Base-by-base conservation (phyloP, 2,797 vertebrate genomes). In the Rhabdomys pumilio region DNA sequence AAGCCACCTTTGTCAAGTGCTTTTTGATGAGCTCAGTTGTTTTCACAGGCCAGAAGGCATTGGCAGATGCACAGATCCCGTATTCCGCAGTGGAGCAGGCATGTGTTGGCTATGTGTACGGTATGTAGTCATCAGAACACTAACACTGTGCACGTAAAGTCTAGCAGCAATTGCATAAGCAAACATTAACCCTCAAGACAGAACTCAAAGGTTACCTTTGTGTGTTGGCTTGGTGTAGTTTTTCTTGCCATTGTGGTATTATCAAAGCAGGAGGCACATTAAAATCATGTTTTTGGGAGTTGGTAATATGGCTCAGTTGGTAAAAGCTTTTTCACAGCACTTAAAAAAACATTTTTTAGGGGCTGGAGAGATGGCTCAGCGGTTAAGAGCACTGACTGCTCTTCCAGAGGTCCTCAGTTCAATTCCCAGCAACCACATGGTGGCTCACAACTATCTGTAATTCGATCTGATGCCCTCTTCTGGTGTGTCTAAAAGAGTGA, bases 81-180 rank as follows among this genome's bases (percentile, higher is more conserved):
- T 99, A 99, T 95, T 99, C 99, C 80, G 98, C 98, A 0, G 98
- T 99, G 96, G 98, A 99, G 96, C 99, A 99, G 96, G 99, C 99
- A 0, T 99, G 99, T 97, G 98, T 99, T 22, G 99, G 99, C 96
- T 99, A 99, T 13, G 99, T 99, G 95, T 99, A 99, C 67, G 99
- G 99, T 99, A 98, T 89, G 98, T 98, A 29, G 17, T 84, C 92
- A 94, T 89, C 57, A 53, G 11, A 80, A 2, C 77, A 15, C 89
- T 95, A 61, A 87, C 79, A n/a, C 90, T 73, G 59, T 44, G 87
- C 29, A 79, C 6, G 13, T 63, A 57, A 57, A 59, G 9, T 83
- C 53, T 81, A 44, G 14, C 19, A 93, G 81, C 84, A 88, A 14
- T n/a, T 85, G 20, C 3, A 24, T 67, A 72, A 95, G 11, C 93